phyloP scores from a whole-genome alignment of 1,140 invertebrate genomes.

The Zaprionus nigranus region DNA sequence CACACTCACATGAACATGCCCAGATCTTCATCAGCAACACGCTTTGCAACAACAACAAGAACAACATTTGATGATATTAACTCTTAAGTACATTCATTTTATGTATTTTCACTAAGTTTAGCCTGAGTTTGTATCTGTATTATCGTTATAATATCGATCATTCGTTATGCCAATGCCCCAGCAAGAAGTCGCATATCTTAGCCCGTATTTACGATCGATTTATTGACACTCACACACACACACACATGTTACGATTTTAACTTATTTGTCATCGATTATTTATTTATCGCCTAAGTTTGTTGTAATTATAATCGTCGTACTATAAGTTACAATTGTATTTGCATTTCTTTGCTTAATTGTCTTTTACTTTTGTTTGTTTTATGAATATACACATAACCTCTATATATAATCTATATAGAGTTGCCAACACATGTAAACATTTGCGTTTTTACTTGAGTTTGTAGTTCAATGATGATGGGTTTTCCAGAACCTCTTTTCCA shows the following conservation, averaged over 20 bases:
- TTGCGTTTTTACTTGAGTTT: constrained; percentile 34
- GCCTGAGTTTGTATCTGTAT: neutral
- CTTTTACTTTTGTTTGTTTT: constrained; percentile 10
- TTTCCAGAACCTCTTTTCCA: neutral
- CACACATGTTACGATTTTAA: neutral
- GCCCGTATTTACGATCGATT: constrained; percentile 19
- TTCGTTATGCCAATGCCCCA: neutral
- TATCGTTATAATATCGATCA: neutral
- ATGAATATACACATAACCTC: constrained; percentile 20
- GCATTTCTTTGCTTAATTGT: constrained; percentile 30
- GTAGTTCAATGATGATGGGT: neutral
- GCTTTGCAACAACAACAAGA: constrained; percentile 17
- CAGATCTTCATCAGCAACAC: constrained; percentile 17
- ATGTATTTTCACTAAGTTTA: constrained; percentile 1
- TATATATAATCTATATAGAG: neutral
- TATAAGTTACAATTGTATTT: constrained; percentile 37
- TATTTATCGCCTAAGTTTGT: constrained; percentile 42
- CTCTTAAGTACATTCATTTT: constrained; percentile 2
- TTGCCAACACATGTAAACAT: neutral
- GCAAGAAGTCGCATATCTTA: constrained; percentile 14
- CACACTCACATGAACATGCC: constrained; percentile 5
- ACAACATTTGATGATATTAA: constrained; percentile 4
- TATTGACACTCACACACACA: constrained; percentile 6
- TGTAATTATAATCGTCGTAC: neutral
- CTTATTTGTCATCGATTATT: constrained; percentile 26